Percentiles rank a stretch among this genome's conserved stretches.
Evolutionary conservation across 2,888 invertebrate species (phyloP).

Genomic region (Macrosiphum euphorbiae): DNA sequence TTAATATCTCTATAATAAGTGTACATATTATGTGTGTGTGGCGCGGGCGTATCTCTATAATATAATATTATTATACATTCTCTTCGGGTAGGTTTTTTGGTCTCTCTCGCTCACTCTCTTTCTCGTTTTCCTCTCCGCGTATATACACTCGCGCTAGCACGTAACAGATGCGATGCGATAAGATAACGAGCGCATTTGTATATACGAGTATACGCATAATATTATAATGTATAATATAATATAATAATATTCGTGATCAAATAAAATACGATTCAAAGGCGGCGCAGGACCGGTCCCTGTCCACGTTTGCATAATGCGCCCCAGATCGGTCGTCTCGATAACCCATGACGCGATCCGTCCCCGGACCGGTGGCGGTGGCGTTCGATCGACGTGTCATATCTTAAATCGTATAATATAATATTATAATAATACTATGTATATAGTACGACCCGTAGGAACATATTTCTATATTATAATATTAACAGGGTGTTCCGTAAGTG

Average conservation of each 20-base stretch:
- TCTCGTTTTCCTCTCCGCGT: background rate
- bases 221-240: background rate
- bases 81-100: background rate
- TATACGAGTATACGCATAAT: background rate
- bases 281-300: background rate
- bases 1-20: conserved; percentile 6
- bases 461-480: background rate
- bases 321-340: conserved; percentile 41
- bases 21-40: background rate
- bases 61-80: background rate
- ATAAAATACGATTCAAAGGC: background rate
- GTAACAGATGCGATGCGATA: conserved; percentile 54
- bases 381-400: background rate
- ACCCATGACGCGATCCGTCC: background rate
- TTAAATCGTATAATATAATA: background rate
- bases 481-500: background rate
- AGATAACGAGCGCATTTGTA: conserved; percentile 43
- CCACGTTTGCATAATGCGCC: conserved; percentile 3
- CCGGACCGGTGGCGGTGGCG: background rate
- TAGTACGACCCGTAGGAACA: background rate
- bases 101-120: background rate
- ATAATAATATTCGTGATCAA: background rate
- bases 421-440: too few relatives aligned
- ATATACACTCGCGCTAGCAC: background rate
- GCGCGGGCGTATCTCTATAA: background rate